These are phyloP conservation scores for Gadopsis marmoratus DNA, from an alignment of 2,797 vertebrate genomes.

Conservation along the genomic window DNA sequence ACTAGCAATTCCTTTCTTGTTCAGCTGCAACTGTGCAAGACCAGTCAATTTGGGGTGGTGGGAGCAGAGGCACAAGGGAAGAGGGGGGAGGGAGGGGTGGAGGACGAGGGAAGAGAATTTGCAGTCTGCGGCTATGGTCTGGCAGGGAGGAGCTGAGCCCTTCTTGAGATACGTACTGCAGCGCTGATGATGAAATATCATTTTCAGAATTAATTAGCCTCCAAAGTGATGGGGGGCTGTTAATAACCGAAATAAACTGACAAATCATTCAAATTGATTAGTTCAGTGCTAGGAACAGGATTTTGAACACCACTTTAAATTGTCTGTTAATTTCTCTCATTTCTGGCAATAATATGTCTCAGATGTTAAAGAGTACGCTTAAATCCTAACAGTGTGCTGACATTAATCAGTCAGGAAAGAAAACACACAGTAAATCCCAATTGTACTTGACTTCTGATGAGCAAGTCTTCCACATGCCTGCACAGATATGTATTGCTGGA, in stretches of 20 bases:
- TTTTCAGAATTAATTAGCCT: conserved; percentile 82
- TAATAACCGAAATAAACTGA: conserved; percentile 82
- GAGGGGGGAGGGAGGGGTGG: conserved; percentile 77
- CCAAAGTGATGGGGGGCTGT: conserved; percentile 71
- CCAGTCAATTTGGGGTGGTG: conserved; percentile 97
- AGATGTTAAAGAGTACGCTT: conserved; percentile 37
- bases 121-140: conserved; percentile 69
- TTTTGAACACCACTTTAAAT: conserved; percentile 78
- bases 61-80: conserved; percentile 89
- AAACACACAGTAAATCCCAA: conserved; percentile 5
- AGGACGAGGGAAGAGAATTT: conserved; percentile 59
- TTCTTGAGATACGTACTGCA: conserved; percentile 60
- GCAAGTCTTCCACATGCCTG: background rate
- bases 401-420: conserved; percentile 13
- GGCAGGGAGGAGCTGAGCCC: conserved; percentile 71
- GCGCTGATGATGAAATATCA: conserved; percentile 84
- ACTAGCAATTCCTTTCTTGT: conserved; percentile 99
- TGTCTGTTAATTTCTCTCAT: conserved; percentile 76
- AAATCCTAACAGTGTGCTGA: conserved; percentile 28
- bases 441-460: background rate
- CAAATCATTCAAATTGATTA: conserved; percentile 81
- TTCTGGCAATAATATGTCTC: conserved; percentile 55
- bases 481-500: background rate
- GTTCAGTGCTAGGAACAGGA: conserved; percentile 58
- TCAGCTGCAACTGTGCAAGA: conserved; percentile 99